Percentiles rank a stretch among this genome's conserved stretches.
Evolutionary conservation across 2,888 invertebrate species (phyloP).

Genomic region (Cryptus viduatorius): DNA sequence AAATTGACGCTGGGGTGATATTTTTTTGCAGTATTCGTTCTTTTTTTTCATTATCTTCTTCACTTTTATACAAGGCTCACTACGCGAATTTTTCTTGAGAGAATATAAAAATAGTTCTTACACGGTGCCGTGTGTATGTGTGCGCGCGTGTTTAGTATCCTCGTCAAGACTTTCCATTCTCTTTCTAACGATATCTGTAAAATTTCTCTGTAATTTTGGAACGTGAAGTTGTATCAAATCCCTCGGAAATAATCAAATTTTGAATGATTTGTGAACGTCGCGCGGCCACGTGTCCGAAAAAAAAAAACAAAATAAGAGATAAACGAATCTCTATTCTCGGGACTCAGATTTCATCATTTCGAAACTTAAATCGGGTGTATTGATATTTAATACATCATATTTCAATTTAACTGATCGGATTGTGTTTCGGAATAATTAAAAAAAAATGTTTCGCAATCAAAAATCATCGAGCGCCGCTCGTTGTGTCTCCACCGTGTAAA

Average conservation of each 20-base stretch:
- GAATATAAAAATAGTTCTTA: constrained; percentile 75
- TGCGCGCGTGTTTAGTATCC: constrained; percentile 40
- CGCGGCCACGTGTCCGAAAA: constrained; percentile 10
- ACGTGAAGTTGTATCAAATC: constrained; percentile 27
- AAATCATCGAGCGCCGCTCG: constrained; percentile 22
- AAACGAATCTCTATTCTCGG: constrained; percentile 42
- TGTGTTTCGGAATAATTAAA: constrained; percentile 13
- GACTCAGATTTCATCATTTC: constrained; percentile 24
- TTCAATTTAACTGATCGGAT: constrained; percentile 14
- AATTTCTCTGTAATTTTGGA: constrained; percentile 10
- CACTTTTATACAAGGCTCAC: constrained; percentile 81
- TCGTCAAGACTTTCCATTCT: constrained; percentile 40
- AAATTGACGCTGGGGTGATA: constrained; percentile 84
- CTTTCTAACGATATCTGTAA: constrained; percentile 11
- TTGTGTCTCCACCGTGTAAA: constrained; percentile 75
- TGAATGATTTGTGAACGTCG: not conserved
- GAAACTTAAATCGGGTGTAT: constrained; percentile 20
- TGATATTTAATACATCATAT: not conserved
- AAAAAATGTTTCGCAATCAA: constrained; percentile 1
- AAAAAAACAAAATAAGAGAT: constrained; percentile 4
- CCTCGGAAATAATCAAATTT: constrained; percentile 37
- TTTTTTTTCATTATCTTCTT: constrained; percentile 53
- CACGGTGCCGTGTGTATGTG: constrained; percentile 72
- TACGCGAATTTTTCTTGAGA: constrained; percentile 78
- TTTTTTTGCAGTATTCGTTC: constrained; percentile 60